Evolutionary conservation across 2,113 vertebrate genomes (phyloP), one percentile per base, ranked within the genome.

Genomic region (Cyanoliseus patagonus): DNA sequence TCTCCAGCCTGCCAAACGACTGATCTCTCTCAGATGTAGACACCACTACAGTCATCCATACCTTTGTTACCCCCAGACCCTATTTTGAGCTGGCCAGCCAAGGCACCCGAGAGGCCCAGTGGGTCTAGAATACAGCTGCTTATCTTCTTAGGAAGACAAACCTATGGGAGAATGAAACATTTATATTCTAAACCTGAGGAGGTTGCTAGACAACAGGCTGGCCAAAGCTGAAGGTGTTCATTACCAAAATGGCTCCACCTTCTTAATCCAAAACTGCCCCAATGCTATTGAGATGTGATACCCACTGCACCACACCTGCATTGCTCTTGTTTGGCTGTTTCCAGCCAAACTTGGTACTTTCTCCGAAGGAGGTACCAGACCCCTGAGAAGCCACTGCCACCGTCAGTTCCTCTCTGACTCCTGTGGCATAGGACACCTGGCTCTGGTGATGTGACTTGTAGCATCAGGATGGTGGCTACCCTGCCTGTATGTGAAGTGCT

Each of bases 221-320:
- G 49, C 89, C 41, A 74, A 90, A 96, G 72, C 42, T 64, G 62
- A 79, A 93, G 66, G 82, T 55, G 76, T 88, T 81, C 44, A 37
- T 77, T 94, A 88, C 62, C 30, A 53, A 76, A 84, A 91, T 23
- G 47, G 69, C 27, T 89, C 62, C 77, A 86, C 62, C 35, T 83
- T 79, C n/a, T 47, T 68, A 51, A 64, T 37, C 27, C 62, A 47
- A 64, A 89, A 63, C 25, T 35, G 46, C 73, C 70, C 59, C 53
- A 51, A 18, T 0, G 0, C 52, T 47, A 57, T 25, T 0, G 0
- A 63, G 62, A 73, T 41, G n/a, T 35, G n/a, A 55, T 4, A 72
- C 30, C 20, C 27, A 7, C 23, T 24, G 23, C 6, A 7, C 23
- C 41, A 42, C 44, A 62, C 18, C 9, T 31, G 27, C 55, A 41